Evolutionary conservation across 2,888 invertebrate genomes (phyloP).

Genomic region (Drosophila paranaensis): DNA sequence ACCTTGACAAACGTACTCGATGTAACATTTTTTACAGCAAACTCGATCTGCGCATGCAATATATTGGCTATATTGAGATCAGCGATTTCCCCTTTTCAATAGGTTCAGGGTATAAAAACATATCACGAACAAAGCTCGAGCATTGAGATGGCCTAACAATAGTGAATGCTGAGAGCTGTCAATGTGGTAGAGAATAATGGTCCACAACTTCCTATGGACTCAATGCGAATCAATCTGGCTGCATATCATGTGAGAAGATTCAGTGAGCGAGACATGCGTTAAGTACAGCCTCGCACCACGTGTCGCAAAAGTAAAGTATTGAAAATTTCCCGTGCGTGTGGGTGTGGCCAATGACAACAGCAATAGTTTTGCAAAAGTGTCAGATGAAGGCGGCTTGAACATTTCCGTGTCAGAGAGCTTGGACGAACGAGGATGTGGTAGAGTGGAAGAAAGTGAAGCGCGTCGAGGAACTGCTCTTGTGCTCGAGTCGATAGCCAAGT

Average conservation of each 20-base stretch:
- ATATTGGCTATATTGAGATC: too few species aligned
- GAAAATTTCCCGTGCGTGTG: slow-evolving; percentile 55
- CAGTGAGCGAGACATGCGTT: slow-evolving; percentile 26
- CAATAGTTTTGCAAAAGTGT: slow-evolving; percentile 77
- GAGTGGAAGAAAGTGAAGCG: background rate
- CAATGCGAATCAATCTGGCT: slow-evolving; percentile 69
- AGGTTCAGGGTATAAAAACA: background rate
- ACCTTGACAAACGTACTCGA: too few species aligned
- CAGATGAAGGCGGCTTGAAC: slow-evolving; percentile 74
- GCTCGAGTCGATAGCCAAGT: slow-evolving; percentile 54
- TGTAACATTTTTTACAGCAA: too few species aligned
- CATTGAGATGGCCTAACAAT: slow-evolving; percentile 45
- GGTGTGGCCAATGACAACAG: slow-evolving; percentile 69
- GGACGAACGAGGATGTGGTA: background rate
- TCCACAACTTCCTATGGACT: slow-evolving; percentile 37
- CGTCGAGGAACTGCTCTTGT: slow-evolving; percentile 17
- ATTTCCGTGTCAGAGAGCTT: slow-evolving; percentile 73
- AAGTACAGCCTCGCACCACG: slow-evolving; percentile 1
- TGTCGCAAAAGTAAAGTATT: slow-evolving; percentile 67
- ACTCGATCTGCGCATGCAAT: too few species aligned
- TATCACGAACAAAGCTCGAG: slow-evolving; percentile 40
- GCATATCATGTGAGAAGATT: slow-evolving; percentile 64
- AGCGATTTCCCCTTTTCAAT: too few species aligned
- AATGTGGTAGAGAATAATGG: slow-evolving; percentile 36
- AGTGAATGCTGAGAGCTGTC: slow-evolving; percentile 30